Conservation (phyloP, 2,113 vertebrate genomes). For the Tupaia tana region DNA sequence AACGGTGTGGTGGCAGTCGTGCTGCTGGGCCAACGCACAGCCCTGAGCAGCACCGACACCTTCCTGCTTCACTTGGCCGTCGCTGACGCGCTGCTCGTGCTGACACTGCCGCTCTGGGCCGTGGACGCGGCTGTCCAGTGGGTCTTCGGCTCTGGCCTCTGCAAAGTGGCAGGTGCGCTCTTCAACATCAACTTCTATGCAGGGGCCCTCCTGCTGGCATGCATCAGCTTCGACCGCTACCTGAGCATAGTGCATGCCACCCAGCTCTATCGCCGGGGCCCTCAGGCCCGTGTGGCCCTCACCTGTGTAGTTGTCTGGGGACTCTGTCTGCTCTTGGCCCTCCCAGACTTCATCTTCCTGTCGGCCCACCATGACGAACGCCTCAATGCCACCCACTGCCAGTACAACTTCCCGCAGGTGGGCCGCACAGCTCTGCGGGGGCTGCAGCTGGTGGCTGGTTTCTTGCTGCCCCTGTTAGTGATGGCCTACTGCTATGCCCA, state of each 20-base stretch:
- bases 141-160: conserved; percentile 87
- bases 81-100: conserved; percentile 89
- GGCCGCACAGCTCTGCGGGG: conserved; percentile 79
- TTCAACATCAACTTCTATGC: conserved; percentile 94
- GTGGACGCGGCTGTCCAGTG: conserved; percentile 84
- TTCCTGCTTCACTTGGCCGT: conserved; percentile 92
- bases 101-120: conserved; percentile 91
- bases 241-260: conserved; percentile 92
- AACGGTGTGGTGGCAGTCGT: conserved; percentile 88
- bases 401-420: conserved; percentile 62
- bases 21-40: conserved; percentile 83
- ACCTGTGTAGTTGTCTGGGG: conserved; percentile 89
- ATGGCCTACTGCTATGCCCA: conserved; percentile 90
- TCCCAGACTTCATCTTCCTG: conserved; percentile 90
- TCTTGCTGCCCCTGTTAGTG: conserved; percentile 88
- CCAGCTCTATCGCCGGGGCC: conserved; percentile 91
- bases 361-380: not conserved
- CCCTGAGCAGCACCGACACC: conserved; percentile 90
- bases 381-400: conserved; percentile 81
- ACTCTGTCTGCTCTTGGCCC: conserved; percentile 88
- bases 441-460: conserved; percentile 88
- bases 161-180: conserved; percentile 88
- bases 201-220: conserved; percentile 92
- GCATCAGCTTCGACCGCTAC: conserved; percentile 94
- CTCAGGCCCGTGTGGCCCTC: conserved; percentile 74